A percentile compares a stretch with the other conserved stretches of the same genome.
phyloP scores from a whole-genome alignment of 2,888 invertebrate genomes.

The Limenitis camilla region DNA sequence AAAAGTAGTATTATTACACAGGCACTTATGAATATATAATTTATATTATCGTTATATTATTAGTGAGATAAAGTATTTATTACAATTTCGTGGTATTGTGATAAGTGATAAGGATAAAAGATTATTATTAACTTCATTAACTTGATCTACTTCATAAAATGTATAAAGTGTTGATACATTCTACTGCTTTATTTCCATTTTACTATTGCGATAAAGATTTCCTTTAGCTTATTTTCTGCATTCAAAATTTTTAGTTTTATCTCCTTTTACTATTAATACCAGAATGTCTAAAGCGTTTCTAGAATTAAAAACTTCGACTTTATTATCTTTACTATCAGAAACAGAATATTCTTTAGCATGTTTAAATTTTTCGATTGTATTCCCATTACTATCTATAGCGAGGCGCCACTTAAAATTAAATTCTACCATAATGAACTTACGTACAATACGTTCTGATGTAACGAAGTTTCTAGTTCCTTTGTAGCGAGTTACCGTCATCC shows the following conservation, averaged over 20 bases:
- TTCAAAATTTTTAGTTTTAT: too few relatives aligned
- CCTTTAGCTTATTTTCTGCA: too few relatives aligned
- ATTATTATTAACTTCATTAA: slow-evolving; percentile 7
- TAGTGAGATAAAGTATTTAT: slow-evolving; percentile 11
- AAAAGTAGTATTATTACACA: background rate
- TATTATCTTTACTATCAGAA: too few relatives aligned
- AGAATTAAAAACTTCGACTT: too few relatives aligned
- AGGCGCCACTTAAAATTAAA: background rate
- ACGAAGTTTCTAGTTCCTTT: slow-evolving; percentile 7
- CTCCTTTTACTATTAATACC: too few relatives aligned
- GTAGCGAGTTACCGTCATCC: background rate
- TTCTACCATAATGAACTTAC: slow-evolving; percentile 10
- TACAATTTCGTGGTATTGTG: slow-evolving; percentile 7
- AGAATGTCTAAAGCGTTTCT: too few relatives aligned
- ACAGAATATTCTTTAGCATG: too few relatives aligned
- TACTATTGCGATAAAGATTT: too few relatives aligned
- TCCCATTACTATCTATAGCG: background rate
- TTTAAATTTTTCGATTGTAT: too few relatives aligned
- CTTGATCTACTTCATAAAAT: background rate
- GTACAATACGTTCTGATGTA: background rate
- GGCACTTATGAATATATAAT: too few relatives aligned
- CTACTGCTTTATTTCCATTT: too few relatives aligned
- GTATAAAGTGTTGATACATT: background rate
- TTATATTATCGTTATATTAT: slow-evolving; percentile 1
- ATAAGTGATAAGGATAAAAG: slow-evolving; percentile 6